Evolutionary conservation across 2,888 invertebrate species (phyloP).

Genomic region (Acholoe squamosa): DNA sequence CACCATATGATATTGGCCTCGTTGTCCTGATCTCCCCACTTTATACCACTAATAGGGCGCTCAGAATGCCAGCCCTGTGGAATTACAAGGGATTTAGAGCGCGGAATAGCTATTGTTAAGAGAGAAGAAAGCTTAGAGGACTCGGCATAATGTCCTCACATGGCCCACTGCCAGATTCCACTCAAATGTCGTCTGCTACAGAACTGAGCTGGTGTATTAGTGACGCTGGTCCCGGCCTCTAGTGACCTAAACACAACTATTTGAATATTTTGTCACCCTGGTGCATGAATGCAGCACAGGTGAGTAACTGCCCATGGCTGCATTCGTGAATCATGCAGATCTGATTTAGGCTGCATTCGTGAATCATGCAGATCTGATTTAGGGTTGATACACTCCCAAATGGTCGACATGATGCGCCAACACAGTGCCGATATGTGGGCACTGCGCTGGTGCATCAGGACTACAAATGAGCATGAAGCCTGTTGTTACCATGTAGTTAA

Average conservation of each 20-base stretch:
- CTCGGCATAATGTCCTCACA: not conserved
- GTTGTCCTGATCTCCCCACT: not conserved
- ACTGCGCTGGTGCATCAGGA: too few species aligned
- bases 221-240: not conserved
- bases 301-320: too few species aligned
- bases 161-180: not conserved
- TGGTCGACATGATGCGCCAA: too few species aligned
- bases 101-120: not conserved
- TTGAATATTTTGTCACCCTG: too few species aligned
- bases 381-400: too few species aligned
- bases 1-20: not conserved
- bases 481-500: too few species aligned
- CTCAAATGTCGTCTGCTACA: constrained; percentile 25
- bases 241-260: not conserved
- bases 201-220: not conserved
- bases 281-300: too few species aligned
- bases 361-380: too few species aligned
- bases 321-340: too few species aligned
- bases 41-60: not conserved
- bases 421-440: too few species aligned
- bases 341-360: too few species aligned
- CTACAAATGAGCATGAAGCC: too few species aligned
- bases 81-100: not conserved
- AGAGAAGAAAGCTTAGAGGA: not conserved
- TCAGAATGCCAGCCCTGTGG: not conserved